Percentiles rank a stretch among this genome's conserved stretches.
These are phyloP conservation scores for Busseola fusca DNA, from an alignment of 2,888 invertebrate species.

Conservation along the genomic window DNA sequence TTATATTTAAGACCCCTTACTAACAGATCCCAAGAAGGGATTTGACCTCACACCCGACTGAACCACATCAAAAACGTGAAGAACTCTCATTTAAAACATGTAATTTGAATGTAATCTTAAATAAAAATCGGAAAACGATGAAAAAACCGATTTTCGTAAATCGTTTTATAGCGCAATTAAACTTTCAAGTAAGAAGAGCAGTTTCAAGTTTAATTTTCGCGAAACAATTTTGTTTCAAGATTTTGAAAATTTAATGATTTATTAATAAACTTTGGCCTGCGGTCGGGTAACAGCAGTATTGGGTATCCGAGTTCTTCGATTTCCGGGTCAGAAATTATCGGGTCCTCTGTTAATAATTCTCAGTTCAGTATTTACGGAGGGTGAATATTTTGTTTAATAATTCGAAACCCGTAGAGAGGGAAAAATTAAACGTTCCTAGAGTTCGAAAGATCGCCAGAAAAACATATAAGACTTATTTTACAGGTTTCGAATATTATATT, in stretches of 20 bases:
- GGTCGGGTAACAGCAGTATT: constrained; percentile 27
- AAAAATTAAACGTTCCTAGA: neutral
- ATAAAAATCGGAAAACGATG: constrained; percentile 52
- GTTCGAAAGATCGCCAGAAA: neutral
- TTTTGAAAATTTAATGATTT: constrained; percentile 49
- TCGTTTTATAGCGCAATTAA: constrained; percentile 38
- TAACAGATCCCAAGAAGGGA: constrained; percentile 47
- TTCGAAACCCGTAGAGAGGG: neutral
- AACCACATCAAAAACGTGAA: constrained; percentile 48
- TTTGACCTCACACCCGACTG: constrained; percentile 42
- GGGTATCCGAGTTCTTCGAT: constrained; percentile 27
- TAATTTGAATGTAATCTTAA: constrained; percentile 43
- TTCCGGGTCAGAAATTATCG: constrained; percentile 21
- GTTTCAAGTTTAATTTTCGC: constrained; percentile 51
- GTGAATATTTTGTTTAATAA: constrained; percentile 2
- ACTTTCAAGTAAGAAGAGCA: constrained; percentile 22
- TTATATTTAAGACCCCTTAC: constrained; percentile 35
- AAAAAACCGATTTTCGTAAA: constrained; percentile 37
- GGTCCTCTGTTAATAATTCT: constrained; percentile 6
- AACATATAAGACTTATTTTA: neutral
- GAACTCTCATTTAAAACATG: constrained; percentile 50
- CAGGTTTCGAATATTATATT: neutral
- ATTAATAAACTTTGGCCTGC: constrained; percentile 44
- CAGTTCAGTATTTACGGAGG: neutral
- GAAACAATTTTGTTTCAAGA: constrained; percentile 50